phyloP scores from a whole-genome alignment of 2,797 vertebrate species.

The Melanogrammus aeglefinus region DNA sequence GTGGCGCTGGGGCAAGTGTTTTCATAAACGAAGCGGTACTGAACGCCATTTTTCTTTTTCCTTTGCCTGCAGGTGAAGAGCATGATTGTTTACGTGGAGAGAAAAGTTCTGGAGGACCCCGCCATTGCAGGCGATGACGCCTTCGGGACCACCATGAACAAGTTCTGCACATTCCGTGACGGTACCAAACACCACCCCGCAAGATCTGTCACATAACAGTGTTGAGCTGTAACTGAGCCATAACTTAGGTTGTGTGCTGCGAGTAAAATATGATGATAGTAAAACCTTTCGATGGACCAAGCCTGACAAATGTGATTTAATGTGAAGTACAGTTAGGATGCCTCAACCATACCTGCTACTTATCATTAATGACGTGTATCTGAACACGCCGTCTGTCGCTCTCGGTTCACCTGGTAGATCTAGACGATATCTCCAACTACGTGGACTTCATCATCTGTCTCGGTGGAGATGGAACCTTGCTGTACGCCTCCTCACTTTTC shows the following conservation, averaged over 20 bases:
- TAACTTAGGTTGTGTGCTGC: not conserved
- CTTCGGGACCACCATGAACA: constrained; percentile 86
- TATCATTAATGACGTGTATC: not conserved
- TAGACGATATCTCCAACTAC: constrained; percentile 91
- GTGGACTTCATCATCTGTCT: constrained; percentile 96
- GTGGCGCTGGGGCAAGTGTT: too few species aligned
- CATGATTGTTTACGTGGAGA: constrained; percentile 96
- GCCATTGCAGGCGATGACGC: constrained; percentile 86
- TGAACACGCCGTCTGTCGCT: not conserved
- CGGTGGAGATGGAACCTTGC: constrained; percentile 89
- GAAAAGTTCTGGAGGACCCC: constrained; percentile 92
- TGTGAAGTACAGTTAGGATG: not conserved
- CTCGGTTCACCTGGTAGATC: constrained; percentile 67
- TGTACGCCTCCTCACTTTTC: constrained; percentile 92
- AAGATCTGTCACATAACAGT: not conserved
- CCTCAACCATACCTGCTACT: not conserved
- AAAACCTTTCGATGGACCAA: not conserved
- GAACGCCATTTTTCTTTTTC: not conserved
- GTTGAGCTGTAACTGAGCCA: not conserved
- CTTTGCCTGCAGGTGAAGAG: constrained; percentile 76
- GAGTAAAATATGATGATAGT: not conserved
- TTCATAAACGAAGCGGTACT: too few species aligned
- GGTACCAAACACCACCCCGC: constrained; percentile 64
- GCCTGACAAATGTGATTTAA: not conserved
- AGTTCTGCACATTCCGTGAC: constrained; percentile 96